Evolutionary conservation across 37 sponge, comb jelly and placozoan genomes (phyloP).

Genomic region (Mnemiopsis leidyi): DNA sequence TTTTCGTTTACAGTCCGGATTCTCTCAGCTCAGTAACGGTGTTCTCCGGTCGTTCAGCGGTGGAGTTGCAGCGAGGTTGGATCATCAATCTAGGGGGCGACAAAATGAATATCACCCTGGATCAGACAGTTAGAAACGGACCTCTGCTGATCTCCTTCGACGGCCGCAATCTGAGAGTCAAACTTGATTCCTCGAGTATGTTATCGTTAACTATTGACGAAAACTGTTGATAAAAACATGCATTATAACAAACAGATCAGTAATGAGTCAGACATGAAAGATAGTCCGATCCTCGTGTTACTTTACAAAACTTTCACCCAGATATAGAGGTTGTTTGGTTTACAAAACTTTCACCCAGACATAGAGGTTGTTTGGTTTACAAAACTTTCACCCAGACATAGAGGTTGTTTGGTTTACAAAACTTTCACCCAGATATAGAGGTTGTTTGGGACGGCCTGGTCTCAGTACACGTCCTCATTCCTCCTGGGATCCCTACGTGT

Average conservation of each 20-base stretch:
- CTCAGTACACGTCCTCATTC: background rate
- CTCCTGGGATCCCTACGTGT: background rate
- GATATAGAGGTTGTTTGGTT: no score
- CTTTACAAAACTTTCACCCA: no score
- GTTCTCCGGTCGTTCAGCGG: background rate
- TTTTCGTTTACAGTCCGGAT: no score
- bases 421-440: background rate
- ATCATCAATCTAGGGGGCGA: background rate
- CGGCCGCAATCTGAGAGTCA: background rate
- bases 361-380: no score
- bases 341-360: no score
- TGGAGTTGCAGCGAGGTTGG: slow-evolving; percentile 13
- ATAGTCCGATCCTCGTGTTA: no score
- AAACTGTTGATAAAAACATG: no score
- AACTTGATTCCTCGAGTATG: background rate
- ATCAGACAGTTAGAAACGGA: background rate
- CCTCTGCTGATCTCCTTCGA: background rate
- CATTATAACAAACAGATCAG: no score
- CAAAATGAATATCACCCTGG: background rate
- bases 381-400: no score
- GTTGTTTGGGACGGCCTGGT: slow-evolving; percentile 8
- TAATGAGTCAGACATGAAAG: no score
- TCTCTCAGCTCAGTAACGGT: slow-evolving; percentile 2
- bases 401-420: no score
- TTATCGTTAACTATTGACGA: no score